Conservation (phyloP, 2,888 invertebrate genomes). For the Quadroppia sp. region DNA sequence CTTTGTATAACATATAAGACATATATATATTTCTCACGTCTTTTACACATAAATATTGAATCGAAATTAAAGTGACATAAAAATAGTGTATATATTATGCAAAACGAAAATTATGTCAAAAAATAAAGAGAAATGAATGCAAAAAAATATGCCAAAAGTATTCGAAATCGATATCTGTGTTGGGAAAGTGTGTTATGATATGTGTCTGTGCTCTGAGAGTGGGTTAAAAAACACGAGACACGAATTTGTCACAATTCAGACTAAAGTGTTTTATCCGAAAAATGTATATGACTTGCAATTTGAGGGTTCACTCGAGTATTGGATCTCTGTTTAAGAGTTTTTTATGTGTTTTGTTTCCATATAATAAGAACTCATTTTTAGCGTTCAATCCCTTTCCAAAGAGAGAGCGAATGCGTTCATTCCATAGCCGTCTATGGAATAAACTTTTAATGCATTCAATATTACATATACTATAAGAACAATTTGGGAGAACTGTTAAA, state of each 20-base stretch:
- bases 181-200: conserved; percentile 8
- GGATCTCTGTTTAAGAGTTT: conserved; percentile 31
- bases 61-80: neutral
- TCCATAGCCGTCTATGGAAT: neutral
- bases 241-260: conserved; percentile 5
- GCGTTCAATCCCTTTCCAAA: neutral
- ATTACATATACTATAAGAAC: conserved; percentile 16
- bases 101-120: neutral
- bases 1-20: too few species aligned
- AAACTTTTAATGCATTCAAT: conserved; percentile 13
- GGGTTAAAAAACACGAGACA: conserved; percentile 5
- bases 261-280: neutral
- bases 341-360: neutral
- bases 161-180: conserved; percentile 18
- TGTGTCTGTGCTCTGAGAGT: neutral
- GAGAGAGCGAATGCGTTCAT: neutral
- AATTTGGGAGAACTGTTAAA: conserved; percentile 33
- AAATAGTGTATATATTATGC: conserved; percentile 4
- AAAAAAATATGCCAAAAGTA: conserved; percentile 1
- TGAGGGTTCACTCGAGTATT: conserved; percentile 18
- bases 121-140: neutral
- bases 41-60: neutral
- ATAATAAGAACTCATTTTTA: conserved; percentile 12
- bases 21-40: neutral
- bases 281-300: neutral